phyloP scores from a whole-genome alignment of 2,888 invertebrate species.

The Parapristionchus giblindavisi region DNA sequence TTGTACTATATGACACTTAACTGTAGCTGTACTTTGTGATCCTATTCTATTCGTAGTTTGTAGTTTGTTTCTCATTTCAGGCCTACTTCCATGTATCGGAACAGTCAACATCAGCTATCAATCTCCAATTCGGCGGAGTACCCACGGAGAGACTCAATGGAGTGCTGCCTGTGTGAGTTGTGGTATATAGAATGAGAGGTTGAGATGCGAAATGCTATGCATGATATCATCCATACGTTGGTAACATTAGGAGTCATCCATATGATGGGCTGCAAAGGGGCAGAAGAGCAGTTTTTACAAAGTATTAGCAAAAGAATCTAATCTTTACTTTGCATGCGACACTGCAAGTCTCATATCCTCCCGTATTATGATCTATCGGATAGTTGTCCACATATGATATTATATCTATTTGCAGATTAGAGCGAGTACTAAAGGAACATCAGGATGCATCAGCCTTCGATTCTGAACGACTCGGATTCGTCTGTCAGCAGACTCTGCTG shows the following conservation, averaged over 20 bases:
- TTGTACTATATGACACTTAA: too few relatives aligned
- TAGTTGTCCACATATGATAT: too few relatives aligned
- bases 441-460: constrained; percentile 76
- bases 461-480: constrained; percentile 80
- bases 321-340: too few relatives aligned
- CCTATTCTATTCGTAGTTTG: too few relatives aligned
- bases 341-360: too few relatives aligned
- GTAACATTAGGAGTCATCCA: too few relatives aligned
- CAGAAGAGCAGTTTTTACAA: too few relatives aligned
- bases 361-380: too few relatives aligned
- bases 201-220: too few relatives aligned
- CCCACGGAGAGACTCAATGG: constrained; percentile 56
- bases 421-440: constrained; percentile 57
- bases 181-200: neutral
- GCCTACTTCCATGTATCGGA: constrained; percentile 45
- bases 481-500: constrained; percentile 74
- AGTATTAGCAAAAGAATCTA: too few relatives aligned
- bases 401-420: constrained; percentile 40
- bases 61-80: constrained; percentile 32
- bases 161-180: constrained; percentile 50
- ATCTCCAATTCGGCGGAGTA: constrained; percentile 61
- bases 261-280: too few relatives aligned
- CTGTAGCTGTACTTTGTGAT: too few relatives aligned
- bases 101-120: constrained; percentile 51
- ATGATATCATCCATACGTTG: neutral